Evolutionary conservation across 2,113 vertebrate genomes (phyloP), one percentile per base, ranked within the genome.

Genomic region (Scatophagus argus): DNA sequence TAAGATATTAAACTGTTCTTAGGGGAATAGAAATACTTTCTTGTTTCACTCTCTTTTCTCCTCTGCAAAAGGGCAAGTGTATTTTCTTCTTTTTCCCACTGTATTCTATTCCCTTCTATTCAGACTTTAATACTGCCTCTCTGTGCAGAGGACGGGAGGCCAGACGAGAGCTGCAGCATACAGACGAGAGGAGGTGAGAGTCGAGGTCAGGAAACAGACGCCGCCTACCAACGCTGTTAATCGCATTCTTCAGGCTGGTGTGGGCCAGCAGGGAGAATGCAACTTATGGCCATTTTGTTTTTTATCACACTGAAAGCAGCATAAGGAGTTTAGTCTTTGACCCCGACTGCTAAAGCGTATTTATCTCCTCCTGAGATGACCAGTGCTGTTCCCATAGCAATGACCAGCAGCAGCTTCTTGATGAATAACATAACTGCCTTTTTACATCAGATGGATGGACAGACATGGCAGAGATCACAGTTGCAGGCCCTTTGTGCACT

Each of bases 191-290:
- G 1, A 75, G 76, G 61, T 74, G 56, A 81, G 71, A 75, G 59
- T 72, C 52, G 75, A 80, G 86, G 87, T 90, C 85, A 82, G 75
- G 46, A 67, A 73, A 79, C 64, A 84, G 68, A 69, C 70, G 8
- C 54, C 34, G 51, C 67, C 68, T 38, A 68, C 71, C 64, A 68
- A 60, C 25, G 56, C 60, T 6, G 6, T 39, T 86, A 73, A 88
- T 85, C 79, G 55, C 59, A 76, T 77, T 85, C 69, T 75, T 61
- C 77, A 69, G 11, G 27, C 70, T 8, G 38, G 4, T 4, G 39
- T 56, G 21, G 21, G 21, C 47, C 74, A 49, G 70, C 21, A 8
- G 52, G 74, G 62, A 70, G 36, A 49, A 9, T 11, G n/a, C 43
- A n/a, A 19, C 71, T 44, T 41, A 21, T 9, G 5, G 55, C 10